Percentiles rank a stretch among this genome's conserved stretches.
Evolutionary conservation across 1,140 invertebrate species (phyloP).

Genomic region (Trichogramma pretiosum): DNA sequence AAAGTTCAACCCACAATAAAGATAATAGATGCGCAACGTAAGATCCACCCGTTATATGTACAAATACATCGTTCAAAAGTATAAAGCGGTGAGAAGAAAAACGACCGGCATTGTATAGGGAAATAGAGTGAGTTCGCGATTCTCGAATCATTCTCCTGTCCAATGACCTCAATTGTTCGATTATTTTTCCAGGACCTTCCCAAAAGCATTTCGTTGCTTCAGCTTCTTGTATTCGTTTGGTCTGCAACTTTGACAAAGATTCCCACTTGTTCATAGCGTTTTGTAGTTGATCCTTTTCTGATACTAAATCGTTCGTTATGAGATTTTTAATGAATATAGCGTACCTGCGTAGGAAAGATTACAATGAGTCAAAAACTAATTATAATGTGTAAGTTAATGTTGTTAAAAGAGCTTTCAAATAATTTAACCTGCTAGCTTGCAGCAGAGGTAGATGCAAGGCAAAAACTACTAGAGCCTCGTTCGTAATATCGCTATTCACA

Average conservation of each 20-base stretch:
- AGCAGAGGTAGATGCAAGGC: conserved; percentile 53
- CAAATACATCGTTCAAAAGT: conserved; percentile 64
- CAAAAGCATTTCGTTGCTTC: conserved; percentile 67
- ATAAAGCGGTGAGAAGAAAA: conserved; percentile 70
- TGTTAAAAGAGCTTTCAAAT: no score
- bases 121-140: conserved; percentile 61
- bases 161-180: conserved; percentile 58
- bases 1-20: conserved; percentile 70
- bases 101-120: conserved; percentile 55
- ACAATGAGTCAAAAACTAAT: no score
- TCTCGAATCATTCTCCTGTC: conserved; percentile 67
- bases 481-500: conserved; percentile 51
- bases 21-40: conserved; percentile 56
- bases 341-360: no score
- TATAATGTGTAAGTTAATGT: no score
- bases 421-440: conserved; percentile 49
- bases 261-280: conserved; percentile 50
- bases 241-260: conserved; percentile 52
- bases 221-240: conserved; percentile 55
- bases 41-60: conserved; percentile 58
- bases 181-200: conserved; percentile 58
- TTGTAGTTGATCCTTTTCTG: conserved; percentile 36
- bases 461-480: conserved; percentile 50
- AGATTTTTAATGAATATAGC: no score
- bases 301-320: no score